phyloP scores from a whole-genome alignment of 1,140 invertebrate genomes.

The Psix sp. region DNA sequence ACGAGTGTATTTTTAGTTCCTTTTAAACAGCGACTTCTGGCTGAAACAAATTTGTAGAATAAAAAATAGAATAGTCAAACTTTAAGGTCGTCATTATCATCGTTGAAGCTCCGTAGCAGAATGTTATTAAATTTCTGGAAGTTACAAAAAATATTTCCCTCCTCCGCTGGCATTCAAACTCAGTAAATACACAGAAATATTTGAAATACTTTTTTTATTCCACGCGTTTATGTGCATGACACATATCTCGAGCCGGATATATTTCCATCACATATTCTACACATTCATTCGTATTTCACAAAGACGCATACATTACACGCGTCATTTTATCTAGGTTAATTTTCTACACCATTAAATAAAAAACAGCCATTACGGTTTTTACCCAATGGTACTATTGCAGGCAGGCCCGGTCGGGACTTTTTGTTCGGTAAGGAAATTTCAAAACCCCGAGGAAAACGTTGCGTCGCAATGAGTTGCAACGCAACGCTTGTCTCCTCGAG shows the following conservation, averaged over 20 bases:
- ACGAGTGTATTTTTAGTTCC: conserved; percentile 27
- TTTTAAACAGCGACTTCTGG: conserved; percentile 12
- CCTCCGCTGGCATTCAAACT: conserved; percentile 13
- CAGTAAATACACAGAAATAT: conserved; percentile 21
- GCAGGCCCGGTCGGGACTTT: no score
- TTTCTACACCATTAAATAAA: conserved; percentile 25
- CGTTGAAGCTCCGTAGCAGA: no score
- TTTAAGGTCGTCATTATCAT: no score
- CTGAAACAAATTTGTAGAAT: no score
- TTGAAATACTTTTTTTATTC: conserved; percentile 35
- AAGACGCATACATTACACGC: conserved; percentile 13
- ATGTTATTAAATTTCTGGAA: no score
- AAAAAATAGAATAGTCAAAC: no score
- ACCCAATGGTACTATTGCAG: not conserved
- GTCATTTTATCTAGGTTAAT: conserved; percentile 33
- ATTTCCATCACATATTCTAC: conserved; percentile 20
- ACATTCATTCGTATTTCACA: conserved; percentile 36
- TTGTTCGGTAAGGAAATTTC: no score
- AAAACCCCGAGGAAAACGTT: no score
- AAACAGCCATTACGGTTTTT: conserved; percentile 6
- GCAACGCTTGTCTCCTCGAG: no score
- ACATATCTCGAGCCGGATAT: conserved; percentile 38
- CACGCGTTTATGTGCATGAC: conserved; percentile 23
- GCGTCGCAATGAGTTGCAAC: no score
- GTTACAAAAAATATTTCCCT: no score